phyloP scores from a whole-genome alignment of 2,888 invertebrate species.

The Tenthredo mesomela region DNA sequence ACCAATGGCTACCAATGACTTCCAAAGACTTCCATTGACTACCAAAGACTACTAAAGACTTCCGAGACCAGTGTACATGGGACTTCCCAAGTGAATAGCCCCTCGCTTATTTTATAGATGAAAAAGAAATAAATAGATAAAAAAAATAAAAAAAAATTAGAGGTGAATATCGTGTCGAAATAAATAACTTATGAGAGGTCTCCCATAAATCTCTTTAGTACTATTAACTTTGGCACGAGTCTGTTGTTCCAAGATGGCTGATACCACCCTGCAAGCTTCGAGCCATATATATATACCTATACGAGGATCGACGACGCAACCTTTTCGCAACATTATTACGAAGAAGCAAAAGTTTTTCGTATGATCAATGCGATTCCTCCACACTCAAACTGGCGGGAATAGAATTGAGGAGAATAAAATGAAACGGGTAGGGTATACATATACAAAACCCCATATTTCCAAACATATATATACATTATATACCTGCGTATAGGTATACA shows the following conservation, averaged over 20 bases:
- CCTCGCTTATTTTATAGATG: not conserved
- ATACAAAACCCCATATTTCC: not conserved
- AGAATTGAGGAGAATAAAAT: conserved; percentile 25
- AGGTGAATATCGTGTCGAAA: conserved; percentile 33
- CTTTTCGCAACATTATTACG: conserved; percentile 38
- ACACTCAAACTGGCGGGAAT: not conserved
- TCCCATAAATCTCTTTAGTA: conserved; percentile 26
- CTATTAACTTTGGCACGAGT: conserved; percentile 42
- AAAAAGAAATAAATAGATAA: not conserved
- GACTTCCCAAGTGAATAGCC: too few relatives aligned
- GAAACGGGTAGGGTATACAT: conserved; percentile 19
- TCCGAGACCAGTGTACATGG: too few relatives aligned
- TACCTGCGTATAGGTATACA: not conserved
- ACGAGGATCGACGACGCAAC: conserved; percentile 23
- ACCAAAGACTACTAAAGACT: too few relatives aligned
- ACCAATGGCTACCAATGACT: too few relatives aligned
- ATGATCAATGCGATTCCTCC: conserved; percentile 48
- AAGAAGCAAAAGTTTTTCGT: conserved; percentile 42
- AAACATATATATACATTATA: not conserved
- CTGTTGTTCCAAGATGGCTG: conserved; percentile 47
- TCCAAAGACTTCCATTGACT: too few relatives aligned
- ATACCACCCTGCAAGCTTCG: not conserved
- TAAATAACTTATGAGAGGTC: conserved; percentile 30
- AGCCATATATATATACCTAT: not conserved
- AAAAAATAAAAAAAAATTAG: not conserved